Base-by-base conservation (phyloP, 2,888 invertebrate species). In the Epistrophe eligans region DNA sequence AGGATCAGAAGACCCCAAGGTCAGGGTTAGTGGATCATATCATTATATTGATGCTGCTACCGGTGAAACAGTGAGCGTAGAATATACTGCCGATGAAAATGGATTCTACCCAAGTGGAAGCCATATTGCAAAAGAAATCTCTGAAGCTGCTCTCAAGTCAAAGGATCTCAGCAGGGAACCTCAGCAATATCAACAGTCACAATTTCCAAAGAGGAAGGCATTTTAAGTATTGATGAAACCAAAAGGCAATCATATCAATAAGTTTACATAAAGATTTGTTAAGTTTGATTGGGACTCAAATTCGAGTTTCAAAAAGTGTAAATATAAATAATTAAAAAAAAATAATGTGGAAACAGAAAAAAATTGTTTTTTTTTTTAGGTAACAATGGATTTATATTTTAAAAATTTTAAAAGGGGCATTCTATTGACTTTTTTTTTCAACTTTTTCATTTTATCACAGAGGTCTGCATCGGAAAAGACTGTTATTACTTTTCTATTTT, bases 41-140 rank as follows among this genome's bases (percentile, higher is more conserved):
- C 91, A 89, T 71, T 92, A 92, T 77, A 82, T 90, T 70, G 90
- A 93, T 72, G 73, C 87, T 50, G 91, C 90, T 0, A 72, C 89
- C 1, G 92, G 91, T 28, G 80, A 90, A 19, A 89, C 90, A 35
- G 91, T 92, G 2, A 91, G 90, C 79, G 92, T 92, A 0, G 89
- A 89, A 89, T 92, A 92, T 60, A 92, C 92, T 0, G 92, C 92
- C 9, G 92, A 92, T 73, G 89, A 89, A 40, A 91, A 92, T 77
- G 92, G 92, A 32, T 92, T 92, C 74, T 92, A 92, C 17, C 92
- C 92, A 45, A 88, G 89, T n/a, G 91, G 92, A 9, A 89, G 89
- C 9, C 90, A 89, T 13, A 92, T 92, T 52, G 89, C 91, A 70
- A 87, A 90, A 5, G 91, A 91, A 45, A 92, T 93, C 45, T 89